These are phyloP conservation scores for Saguinus midas DNA, from an alignment of 2,113 vertebrate species.

Conservation along the genomic window DNA sequence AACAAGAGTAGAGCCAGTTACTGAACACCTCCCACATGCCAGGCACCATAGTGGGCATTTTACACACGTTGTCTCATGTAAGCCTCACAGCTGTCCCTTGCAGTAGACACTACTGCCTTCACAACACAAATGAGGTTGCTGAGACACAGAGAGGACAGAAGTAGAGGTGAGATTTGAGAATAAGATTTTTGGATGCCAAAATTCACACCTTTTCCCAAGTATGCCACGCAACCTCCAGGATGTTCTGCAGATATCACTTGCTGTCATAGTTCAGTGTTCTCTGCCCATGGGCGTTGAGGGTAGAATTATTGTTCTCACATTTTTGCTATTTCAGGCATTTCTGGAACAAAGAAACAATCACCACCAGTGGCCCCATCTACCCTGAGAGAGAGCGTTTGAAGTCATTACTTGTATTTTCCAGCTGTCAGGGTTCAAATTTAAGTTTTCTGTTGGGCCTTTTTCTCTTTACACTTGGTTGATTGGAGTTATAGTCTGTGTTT, in stretches of 20 bases:
- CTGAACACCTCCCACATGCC: not conserved
- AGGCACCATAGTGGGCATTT: not conserved
- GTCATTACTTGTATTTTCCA: constrained; percentile 30
- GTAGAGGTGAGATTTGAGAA: not conserved
- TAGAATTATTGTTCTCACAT: constrained; percentile 38
- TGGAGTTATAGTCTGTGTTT: constrained; percentile 15
- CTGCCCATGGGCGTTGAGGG: constrained; percentile 17
- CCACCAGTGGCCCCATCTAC: not conserved
- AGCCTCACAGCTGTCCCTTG: not conserved
- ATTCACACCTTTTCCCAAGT: not conserved
- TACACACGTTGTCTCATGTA: not conserved
- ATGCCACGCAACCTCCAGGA: not conserved
- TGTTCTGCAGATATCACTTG: constrained; percentile 21
- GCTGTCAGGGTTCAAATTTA: not conserved
- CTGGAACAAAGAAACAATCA: constrained; percentile 41
- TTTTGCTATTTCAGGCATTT: constrained; percentile 43
- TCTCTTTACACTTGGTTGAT: not conserved
- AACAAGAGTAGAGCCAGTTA: not conserved
- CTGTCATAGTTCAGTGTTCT: constrained; percentile 29
- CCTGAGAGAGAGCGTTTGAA: not conserved
- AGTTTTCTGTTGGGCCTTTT: not conserved
- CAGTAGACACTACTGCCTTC: not conserved
- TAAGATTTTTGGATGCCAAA: not conserved
- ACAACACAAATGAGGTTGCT: not conserved
- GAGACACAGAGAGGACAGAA: not conserved